A percentile compares a stretch with the other conserved stretches of the same genome.
phyloP scores from a whole-genome alignment of 1,140 invertebrate genomes.

The Armadillidium nasatum region DNA sequence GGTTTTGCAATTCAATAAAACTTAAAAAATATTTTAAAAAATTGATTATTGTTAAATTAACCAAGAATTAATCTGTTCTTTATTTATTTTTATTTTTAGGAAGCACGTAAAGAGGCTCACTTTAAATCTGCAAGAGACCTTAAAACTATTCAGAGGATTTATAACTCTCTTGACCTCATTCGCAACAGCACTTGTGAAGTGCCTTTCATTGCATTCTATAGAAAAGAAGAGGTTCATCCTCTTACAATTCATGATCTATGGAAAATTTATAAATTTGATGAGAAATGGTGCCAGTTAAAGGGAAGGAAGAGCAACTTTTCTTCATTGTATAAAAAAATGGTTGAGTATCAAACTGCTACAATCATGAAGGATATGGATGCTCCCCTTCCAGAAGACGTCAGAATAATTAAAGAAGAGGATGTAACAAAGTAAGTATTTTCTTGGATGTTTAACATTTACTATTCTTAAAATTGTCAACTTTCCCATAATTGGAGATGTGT shows the following conservation, averaged over 20 bases:
- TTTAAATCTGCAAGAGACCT: constrained; percentile 36
- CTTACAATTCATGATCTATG: constrained; percentile 93
- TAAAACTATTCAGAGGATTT: constrained; percentile 64
- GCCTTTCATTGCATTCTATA: constrained; percentile 97
- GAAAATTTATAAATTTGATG: constrained; percentile 94
- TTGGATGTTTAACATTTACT: constrained; percentile 2
- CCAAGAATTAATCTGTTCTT: too few relatives aligned
- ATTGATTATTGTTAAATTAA: too few relatives aligned
- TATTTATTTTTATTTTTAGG: constrained; percentile 20
- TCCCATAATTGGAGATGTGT: too few relatives aligned
- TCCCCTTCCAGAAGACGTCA: constrained; percentile 72
- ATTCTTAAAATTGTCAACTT: too few relatives aligned
- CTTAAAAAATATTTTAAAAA: too few relatives aligned
- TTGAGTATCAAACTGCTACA: constrained; percentile 79
- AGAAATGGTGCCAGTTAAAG: constrained; percentile 91
- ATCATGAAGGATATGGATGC: constrained; percentile 78
- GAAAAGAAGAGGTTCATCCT: constrained; percentile 95
- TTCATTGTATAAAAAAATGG: constrained; percentile 85
- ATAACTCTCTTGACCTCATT: constrained; percentile 92
- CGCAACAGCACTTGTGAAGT: constrained; percentile 91
- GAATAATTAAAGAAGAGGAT: constrained; percentile 79
- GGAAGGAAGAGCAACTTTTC: constrained; percentile 79
- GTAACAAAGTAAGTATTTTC: constrained; percentile 60
- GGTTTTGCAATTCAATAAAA: too few relatives aligned
- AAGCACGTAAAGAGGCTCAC: constrained; percentile 35